phyloP scores from a whole-genome alignment of 1,140 invertebrate species.

The Diabrotica undecimpunctata region DNA sequence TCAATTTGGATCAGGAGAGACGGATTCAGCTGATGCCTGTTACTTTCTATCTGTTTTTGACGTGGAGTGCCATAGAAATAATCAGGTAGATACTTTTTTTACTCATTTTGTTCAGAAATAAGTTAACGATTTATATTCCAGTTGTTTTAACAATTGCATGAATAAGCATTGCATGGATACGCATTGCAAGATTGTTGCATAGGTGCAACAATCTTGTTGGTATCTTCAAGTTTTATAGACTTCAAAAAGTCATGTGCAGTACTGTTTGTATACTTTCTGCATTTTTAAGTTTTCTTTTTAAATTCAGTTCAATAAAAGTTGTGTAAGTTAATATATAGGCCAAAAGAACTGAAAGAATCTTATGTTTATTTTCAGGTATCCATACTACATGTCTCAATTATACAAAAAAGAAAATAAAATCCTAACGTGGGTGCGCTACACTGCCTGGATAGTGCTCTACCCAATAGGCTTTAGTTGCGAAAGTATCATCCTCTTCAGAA shows the following conservation, averaged over 20 bases:
- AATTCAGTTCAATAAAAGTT: no score
- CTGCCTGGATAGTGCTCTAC: slow-evolving; percentile 89
- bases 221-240: no score
- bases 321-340: no score
- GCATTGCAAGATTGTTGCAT: no score
- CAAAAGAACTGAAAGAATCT: no score
- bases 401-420: slow-evolving; percentile 70
- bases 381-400: slow-evolving; percentile 82
- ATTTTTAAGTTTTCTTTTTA: no score
- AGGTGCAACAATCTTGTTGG: no score
- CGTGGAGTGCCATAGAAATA: slow-evolving; percentile 79
- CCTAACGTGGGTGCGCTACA: slow-evolving; percentile 90
- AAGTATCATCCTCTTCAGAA: slow-evolving; percentile 72
- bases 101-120: slow-evolving; percentile 14
- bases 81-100: slow-evolving; percentile 58
- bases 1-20: slow-evolving; percentile 78
- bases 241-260: no score
- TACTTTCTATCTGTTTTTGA: slow-evolving; percentile 80
- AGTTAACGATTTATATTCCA: no score
- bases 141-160: no score
- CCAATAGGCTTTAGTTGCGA: slow-evolving; percentile 86
- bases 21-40: slow-evolving; percentile 83
- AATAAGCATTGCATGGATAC: no score
- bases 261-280: no score
- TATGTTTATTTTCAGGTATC: slow-evolving; percentile 64